Evolutionary conservation across 2,888 invertebrate genomes (phyloP), one percentile per base, ranked within the genome.

Genomic region (Agriopis marginaria): DNA sequence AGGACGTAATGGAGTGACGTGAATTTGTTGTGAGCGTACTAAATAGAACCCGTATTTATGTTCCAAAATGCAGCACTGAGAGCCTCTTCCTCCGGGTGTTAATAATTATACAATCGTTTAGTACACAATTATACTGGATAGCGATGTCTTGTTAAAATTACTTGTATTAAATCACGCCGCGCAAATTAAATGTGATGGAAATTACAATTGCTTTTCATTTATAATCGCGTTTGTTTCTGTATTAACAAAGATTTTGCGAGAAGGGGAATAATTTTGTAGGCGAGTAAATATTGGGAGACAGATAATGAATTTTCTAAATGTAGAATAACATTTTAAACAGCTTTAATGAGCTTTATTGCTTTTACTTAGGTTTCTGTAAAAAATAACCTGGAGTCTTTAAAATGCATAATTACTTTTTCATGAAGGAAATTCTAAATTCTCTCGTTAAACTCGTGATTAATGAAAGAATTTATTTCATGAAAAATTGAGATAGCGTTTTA

Each of bases 1-100:
- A 90, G 87, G 86, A 89, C 88, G 89, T 90, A 90, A 90, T 90
- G 87, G 88, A 90, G 88, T 91, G 90, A 89, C 86, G 87, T 85
- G 88, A 90, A 91, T 90, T 91, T 88, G 88, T 89, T 87, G 87
- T 81, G 81, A 86, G 85, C 86, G 84, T 87, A 89, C 88, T 89
- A 91, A 91, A 87, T 87, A 88, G 85, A 80, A 82, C 79, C 81
- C 82, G 82, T 91, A 89, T 90, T 90, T 89, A 87, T 86, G 87
- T 87, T 87, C 81, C 85, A 84, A 86, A 90, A 88, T 88, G 87
- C 88, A 86, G 82, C 82, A 79, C 66, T 23, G 66, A 79, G 78
- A 82, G 82, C 78, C 82, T 83, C 82, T 83, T 81, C 82, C 82
- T 85, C 77, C 76, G 78, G 74, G 74, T 77, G 81, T 83, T 84